Base-by-base conservation (phyloP, 2,113 vertebrate genomes). In the Tragelaphus buxtoni region DNA sequence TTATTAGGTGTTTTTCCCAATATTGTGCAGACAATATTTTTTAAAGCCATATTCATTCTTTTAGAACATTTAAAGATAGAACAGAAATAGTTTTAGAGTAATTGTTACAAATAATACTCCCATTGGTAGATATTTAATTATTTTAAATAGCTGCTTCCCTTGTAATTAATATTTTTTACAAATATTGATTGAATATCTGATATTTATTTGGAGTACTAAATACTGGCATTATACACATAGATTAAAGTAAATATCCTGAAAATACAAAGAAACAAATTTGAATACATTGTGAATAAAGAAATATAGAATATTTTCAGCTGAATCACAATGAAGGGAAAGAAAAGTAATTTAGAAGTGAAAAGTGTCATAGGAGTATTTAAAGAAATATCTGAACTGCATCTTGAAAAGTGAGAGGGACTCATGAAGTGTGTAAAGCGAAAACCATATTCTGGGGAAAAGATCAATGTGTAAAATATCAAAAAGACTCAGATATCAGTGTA, bases 11-110 rank as follows among this genome's bases (percentile, higher is more conserved):
- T 28, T 87, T 58, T 9, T 77, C 17, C 35, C 63, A 58, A 5
- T 93, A 96, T 94, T 88, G 0, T 85, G 32, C 35, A 93, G 83
- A 88, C 8, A n/a, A 56, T 84, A 47, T 83, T 93, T 94, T 92
- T 91, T 93, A 95, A 96, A 96, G 42, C 5, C 3, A 16, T 32
- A 72, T 35, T n/a, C 39, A 82, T 96, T 53, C 28, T 61, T 91
- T 24, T 91, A 39, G 2, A 91, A 5, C n/a, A 79, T 53, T 88
- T 87, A n/a, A 32, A 80, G 26, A 35, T 26, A 77, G 32, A 96
- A 32, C 12, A 76, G 58, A 83, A 80, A 32, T 51, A 49, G 42
- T 42, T 95, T 83, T 30, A 69, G 1, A 32, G 6, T 85, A 63
- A 53, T 26, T 35, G 22, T 69, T 76, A n/a, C 12, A 49, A 0